These are phyloP conservation scores for Crotophaga sulcirostris DNA, from an alignment of 2,113 vertebrate species.

Conservation along the genomic window DNA sequence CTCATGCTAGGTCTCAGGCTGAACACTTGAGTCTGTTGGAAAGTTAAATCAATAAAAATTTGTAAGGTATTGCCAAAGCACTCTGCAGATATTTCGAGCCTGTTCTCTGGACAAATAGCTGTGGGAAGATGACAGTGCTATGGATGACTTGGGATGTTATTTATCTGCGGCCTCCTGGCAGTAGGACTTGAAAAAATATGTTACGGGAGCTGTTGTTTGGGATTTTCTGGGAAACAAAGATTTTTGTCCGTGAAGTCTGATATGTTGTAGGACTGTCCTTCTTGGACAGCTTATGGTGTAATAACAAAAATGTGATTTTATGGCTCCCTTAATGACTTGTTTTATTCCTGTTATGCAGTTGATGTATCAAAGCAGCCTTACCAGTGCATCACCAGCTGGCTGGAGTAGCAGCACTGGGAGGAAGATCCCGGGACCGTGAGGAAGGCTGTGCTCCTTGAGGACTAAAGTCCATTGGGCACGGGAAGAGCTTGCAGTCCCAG, in stretches of 20 bases:
- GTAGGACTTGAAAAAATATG: not conserved
- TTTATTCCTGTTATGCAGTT: not conserved
- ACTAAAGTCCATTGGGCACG: not conserved
- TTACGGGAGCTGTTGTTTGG: not conserved
- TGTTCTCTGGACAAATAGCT: not conserved
- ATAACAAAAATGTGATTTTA: not conserved
- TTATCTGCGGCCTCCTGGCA: not conserved
- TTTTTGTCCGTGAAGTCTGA: not conserved
- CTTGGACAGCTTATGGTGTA: not conserved
- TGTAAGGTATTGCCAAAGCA: not conserved
- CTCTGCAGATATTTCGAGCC: not conserved
- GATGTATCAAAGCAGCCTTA: not conserved
- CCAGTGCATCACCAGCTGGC: accelerated
- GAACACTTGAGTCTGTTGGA: not conserved
- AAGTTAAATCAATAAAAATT: conserved; percentile 16
- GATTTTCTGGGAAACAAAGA: not conserved
- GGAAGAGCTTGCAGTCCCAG: not conserved
- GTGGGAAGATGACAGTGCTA: not conserved
- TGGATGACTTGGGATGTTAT: not conserved
- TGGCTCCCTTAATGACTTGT: not conserved
- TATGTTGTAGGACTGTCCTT: not conserved
- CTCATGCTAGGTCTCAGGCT: not conserved
- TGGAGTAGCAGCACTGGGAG: not conserved
- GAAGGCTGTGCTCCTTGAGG: not conserved
- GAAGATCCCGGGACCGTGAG: accelerated